phyloP scores from a whole-genome alignment of 2,113 vertebrate species.

The Procavia capensis region DNA sequence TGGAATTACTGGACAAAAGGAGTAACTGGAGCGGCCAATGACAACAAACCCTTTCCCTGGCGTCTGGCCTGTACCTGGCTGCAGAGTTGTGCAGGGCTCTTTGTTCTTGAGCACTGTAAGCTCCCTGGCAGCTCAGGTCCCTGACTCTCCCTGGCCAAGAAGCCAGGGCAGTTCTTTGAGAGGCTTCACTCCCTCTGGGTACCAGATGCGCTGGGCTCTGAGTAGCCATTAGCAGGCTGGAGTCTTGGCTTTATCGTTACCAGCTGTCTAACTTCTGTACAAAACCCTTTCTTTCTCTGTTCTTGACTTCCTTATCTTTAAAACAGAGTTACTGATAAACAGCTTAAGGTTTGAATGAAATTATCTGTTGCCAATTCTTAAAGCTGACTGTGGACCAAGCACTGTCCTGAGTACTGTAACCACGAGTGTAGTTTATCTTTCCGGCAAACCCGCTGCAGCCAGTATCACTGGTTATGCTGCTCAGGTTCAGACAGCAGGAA shows the following conservation, averaged over 20 bases:
- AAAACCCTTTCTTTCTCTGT: neutral
- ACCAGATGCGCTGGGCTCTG: neutral
- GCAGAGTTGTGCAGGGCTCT: neutral
- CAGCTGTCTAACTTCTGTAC: neutral
- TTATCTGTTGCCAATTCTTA: rapidly evolving
- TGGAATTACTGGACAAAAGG: constrained; percentile 60
- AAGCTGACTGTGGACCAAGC: neutral
- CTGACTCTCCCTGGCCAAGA: neutral
- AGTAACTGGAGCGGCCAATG: constrained; percentile 36
- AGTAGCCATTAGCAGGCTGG: neutral
- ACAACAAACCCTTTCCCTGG: neutral
- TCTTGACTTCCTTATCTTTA: neutral
- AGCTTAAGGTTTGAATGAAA: neutral
- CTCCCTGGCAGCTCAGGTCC: neutral
- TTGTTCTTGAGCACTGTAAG: neutral
- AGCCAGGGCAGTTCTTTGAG: neutral
- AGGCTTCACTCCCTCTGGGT: neutral
- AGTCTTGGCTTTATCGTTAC: neutral
- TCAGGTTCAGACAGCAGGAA: neutral
- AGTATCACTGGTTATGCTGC: neutral
- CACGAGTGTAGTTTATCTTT: neutral
- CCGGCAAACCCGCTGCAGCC: neutral
- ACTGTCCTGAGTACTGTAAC: neutral
- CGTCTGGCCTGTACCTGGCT: neutral
- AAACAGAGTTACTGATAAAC: neutral